phyloP scores from a whole-genome alignment of 2,888 invertebrate genomes.

The Apantesis nais region DNA sequence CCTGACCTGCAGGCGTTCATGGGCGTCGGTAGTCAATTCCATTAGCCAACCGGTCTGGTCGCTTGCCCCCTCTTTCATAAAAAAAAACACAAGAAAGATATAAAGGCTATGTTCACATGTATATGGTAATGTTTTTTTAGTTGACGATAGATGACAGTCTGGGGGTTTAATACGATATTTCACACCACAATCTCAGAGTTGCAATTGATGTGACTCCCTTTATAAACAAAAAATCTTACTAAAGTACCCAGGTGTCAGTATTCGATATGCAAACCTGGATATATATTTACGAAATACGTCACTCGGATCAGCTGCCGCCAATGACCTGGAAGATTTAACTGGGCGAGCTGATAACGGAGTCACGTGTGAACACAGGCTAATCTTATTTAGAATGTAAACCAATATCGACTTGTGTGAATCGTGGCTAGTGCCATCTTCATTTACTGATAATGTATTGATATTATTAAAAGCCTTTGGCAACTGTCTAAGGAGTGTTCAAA shows the following conservation, averaged over 20 bases:
- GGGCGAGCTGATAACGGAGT: slow-evolving; percentile 40
- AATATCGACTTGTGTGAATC: slow-evolving; percentile 15
- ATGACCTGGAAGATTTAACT: slow-evolving; percentile 48
- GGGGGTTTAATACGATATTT: too few relatives aligned
- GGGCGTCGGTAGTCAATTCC: too few relatives aligned
- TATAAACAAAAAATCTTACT: not conserved
- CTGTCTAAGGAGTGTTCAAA: not conserved
- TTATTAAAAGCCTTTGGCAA: not conserved
- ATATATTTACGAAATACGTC: slow-evolving; percentile 30
- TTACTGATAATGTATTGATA: not conserved
- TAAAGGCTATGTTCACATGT: too few relatives aligned
- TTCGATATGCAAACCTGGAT: slow-evolving; percentile 5
- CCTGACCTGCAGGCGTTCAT: too few relatives aligned
- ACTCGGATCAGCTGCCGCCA: slow-evolving; percentile 38
- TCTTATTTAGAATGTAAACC: slow-evolving; percentile 28
- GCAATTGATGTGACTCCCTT: too few relatives aligned
- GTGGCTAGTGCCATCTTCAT: not conserved
- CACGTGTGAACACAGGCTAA: slow-evolving; percentile 29
- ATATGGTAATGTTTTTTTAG: too few relatives aligned
- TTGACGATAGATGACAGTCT: too few relatives aligned
- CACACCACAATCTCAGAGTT: too few relatives aligned
- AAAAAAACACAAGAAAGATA: too few relatives aligned
- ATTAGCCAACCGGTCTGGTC: too few relatives aligned
- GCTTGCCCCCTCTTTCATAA: too few relatives aligned
- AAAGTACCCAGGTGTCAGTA: not conserved